phyloP scores from a whole-genome alignment of 2,888 invertebrate genomes.

The Zygaena filipendulae region DNA sequence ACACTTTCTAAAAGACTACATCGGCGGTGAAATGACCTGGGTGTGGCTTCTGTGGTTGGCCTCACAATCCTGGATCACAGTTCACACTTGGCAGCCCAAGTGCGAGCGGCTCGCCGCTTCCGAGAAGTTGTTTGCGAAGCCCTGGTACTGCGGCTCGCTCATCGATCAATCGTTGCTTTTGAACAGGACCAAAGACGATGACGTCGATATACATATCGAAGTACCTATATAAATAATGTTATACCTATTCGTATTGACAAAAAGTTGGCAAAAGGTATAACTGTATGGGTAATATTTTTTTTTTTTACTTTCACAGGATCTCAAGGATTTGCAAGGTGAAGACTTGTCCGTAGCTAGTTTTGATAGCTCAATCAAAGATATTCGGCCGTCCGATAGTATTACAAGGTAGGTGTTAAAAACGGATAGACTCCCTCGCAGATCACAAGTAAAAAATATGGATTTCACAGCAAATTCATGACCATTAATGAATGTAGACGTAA shows the following conservation, averaged over 20 bases:
- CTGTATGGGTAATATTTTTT: constrained; percentile 1
- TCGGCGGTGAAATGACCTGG: constrained; percentile 75
- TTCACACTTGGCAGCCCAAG: constrained; percentile 87
- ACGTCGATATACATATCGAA: constrained; percentile 50
- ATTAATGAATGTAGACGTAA: no score
- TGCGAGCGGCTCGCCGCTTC: constrained; percentile 86
- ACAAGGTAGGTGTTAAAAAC: no score
- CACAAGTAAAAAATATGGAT: no score
- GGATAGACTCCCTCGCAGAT: no score
- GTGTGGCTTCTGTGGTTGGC: constrained; percentile 83
- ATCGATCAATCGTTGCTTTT: constrained; percentile 87
- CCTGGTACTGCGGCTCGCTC: constrained; percentile 85
- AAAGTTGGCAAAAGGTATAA: neutral
- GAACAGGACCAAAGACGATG: constrained; percentile 81
- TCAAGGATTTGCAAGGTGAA: constrained; percentile 24
- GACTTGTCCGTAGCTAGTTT: constrained; percentile 31
- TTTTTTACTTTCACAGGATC: constrained; percentile 28
- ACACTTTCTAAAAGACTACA: constrained; percentile 61
- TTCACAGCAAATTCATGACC: no score
- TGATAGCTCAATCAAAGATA: constrained; percentile 38
- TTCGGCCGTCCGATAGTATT: constrained; percentile 84
- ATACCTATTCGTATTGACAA: neutral
- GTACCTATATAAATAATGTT: constrained; percentile 24
- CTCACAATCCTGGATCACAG: constrained; percentile 88
- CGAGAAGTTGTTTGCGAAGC: constrained; percentile 84